Base-by-base conservation (phyloP, 2,888 invertebrate species). In the Tenthredo amoena region DNA sequence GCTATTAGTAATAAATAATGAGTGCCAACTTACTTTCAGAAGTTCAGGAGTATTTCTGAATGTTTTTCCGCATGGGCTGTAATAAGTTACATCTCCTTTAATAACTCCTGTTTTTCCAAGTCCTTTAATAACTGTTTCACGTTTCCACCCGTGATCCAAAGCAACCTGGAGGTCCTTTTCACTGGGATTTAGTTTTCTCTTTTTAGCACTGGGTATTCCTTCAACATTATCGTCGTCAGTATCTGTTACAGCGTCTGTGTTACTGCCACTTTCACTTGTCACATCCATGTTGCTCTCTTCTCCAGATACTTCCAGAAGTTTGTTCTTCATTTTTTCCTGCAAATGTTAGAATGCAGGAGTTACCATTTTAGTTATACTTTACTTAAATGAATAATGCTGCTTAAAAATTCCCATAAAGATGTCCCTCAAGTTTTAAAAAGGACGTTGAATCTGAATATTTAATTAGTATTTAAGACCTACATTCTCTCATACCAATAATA, bases 11-110 rank as follows among this genome's bases (percentile, higher is more conserved):
- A 21, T 43, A 21, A 47, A n/a, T 21, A 40, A 47, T 50, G 26
- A 10, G 21, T 77, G 77, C 77, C 18, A 50, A 88, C 89, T 91
- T 89, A 95, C 95, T 93, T 95, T 94, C 15, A 94, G 90, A 74
- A 96, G 94, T 91, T 96, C 96, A 5, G 95, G 94, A 91, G 95
- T 95, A 88, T 95, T 95, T 88, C 95, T 94, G 90, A 96, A 94
- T 86, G 95, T 95, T 90, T 95, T 95, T 62, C 96, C 96, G 91
- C 95, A 95, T 0, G 96, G 96, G 76, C 96, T 95, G 87, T 96
- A 96, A 94, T 99, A 99, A 86, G 96, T 96, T 74, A 99, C 99
- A 91, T 99, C 99, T n/a, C 99, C 99, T 89, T 97, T 97, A 88
- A 98, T 96, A 87, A 97, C 96, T 62, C 98, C 98, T 90, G 96